Percentiles rank a stretch among this genome's conserved stretches.
These are phyloP conservation scores for Psephotus haematonotus DNA, from an alignment of 2,113 vertebrate species.

Conservation along the genomic window DNA sequence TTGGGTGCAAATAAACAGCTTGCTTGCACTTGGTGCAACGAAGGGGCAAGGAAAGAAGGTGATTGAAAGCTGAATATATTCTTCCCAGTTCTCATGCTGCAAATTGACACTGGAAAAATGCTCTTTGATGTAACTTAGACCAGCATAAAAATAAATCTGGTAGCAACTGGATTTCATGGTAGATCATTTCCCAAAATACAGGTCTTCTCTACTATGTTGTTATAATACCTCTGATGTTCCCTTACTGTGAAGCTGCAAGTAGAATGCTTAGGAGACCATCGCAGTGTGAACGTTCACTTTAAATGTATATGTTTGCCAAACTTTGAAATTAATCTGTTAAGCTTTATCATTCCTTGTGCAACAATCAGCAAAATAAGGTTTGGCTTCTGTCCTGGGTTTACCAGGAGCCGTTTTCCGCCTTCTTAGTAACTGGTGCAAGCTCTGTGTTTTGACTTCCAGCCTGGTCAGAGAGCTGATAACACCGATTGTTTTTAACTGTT, in stretches of 20 bases:
- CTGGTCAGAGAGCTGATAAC: too few species aligned
- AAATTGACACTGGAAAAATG: not conserved
- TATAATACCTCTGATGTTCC: not conserved
- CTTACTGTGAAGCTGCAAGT: not conserved
- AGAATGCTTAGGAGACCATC: not conserved
- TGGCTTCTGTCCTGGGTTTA: too few species aligned
- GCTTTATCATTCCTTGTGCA: not conserved
- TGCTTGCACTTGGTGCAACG: not conserved
- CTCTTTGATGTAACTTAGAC: not conserved
- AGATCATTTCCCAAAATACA: not conserved
- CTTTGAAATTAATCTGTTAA: not conserved
- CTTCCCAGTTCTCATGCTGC: not conserved
- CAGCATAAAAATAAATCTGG: not conserved
- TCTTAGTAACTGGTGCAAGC: too few species aligned
- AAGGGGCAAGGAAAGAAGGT: not conserved
- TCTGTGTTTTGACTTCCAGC: too few species aligned
- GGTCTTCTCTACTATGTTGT: not conserved
- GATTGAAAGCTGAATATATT: not conserved
- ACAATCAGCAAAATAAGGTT: not conserved
- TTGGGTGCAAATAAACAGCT: conserved; percentile 18
- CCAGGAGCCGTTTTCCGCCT: too few species aligned
- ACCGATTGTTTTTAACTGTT: too few species aligned
- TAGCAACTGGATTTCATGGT: not conserved
- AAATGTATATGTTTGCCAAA: not conserved
- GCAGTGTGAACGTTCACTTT: not conserved